Evolutionary conservation across 1,140 invertebrate species (phyloP).

Genomic region (Frieseomelitta varia): DNA sequence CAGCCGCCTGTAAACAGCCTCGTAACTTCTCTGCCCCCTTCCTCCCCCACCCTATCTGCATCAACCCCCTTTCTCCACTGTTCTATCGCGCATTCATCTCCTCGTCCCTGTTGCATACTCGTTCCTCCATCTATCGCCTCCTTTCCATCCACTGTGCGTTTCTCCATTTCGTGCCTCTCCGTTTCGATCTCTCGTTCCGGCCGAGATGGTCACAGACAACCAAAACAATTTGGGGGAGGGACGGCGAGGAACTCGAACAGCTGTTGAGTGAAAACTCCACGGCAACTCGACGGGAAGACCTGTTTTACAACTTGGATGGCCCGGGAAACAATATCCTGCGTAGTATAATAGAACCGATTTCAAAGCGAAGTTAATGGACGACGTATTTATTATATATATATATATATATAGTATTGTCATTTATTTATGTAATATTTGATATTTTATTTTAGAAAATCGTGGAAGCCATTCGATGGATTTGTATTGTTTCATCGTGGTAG

Average conservation of each 20-base stretch:
- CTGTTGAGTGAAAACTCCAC: neutral
- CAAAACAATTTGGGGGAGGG: neutral
- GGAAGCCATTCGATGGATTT: no score
- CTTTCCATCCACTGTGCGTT: neutral
- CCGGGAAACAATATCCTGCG: neutral
- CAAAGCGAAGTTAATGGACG: neutral
- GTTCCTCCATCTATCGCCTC: slow-evolving; percentile 27
- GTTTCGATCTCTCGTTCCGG: neutral
- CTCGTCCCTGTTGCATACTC: slow-evolving; percentile 28
- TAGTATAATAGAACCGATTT: neutral
- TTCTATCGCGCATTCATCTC: slow-evolving; percentile 32
- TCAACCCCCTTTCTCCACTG: neutral
- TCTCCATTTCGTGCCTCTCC: neutral
- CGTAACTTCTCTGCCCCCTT: slow-evolving; percentile 70
- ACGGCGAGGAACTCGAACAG: neutral
- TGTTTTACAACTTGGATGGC: neutral
- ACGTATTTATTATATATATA: no score
- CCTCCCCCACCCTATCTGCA: neutral
- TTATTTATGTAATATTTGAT: no score
- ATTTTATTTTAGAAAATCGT: no score
- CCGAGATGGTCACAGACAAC: neutral
- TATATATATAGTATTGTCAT: no score
- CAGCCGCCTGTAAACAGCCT: slow-evolving; percentile 76
- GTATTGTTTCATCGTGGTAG: no score
- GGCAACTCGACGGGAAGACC: neutral